Base-by-base conservation (phyloP, 2,888 invertebrate species). In the Xanthostigma xanthostigma region DNA sequence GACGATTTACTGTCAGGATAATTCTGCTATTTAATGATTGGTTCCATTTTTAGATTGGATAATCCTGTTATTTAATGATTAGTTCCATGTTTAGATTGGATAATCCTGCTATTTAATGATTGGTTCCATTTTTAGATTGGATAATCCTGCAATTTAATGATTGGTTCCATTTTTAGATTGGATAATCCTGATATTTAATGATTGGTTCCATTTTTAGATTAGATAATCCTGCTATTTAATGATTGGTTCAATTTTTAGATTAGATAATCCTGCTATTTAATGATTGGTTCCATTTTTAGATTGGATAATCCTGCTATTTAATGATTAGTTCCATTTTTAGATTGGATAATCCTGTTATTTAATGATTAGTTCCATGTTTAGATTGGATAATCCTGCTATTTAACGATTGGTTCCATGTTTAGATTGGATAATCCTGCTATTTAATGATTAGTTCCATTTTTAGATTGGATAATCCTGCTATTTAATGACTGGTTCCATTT, bases 401-500 rank as follows among this genome's bases (percentile, higher is more conserved):
- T 6, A 27, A 27, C 6, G 5, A 5, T 6, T 6, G 17, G 51
- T 49, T 49, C 27, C 49, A 67, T 50, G 46, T n/a, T 13, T 44
- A 69, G 69, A 59, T 88, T 37, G 82, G 81, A 49, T n/a, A n/a
- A n/a, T n/a, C n/a, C n/a, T n/a, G n/a, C n/a, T n/a, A 6, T 27
- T 6, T 6, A 27, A 27, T 27, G 5, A 5, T 6, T 6, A 12
- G 51, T 49, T 49, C 27, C 49, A 67, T 50, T 48, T n/a, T 13
- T 44, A 69, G 69, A 59, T 88, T 37, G 82, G 81, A 49, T n/a
- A n/a, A n/a, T n/a, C n/a, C n/a, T n/a, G n/a, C n/a, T n/a, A 6
- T 27, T 6, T 6, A 27, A 27, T 27, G 5, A 5, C 6, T 6
- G 17, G 51, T 49, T 49, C 27, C 49, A 67, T 50, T 48, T n/a